Evolutionary conservation across 2,888 invertebrate genomes (phyloP).

Genomic region (Troides aeacus): DNA sequence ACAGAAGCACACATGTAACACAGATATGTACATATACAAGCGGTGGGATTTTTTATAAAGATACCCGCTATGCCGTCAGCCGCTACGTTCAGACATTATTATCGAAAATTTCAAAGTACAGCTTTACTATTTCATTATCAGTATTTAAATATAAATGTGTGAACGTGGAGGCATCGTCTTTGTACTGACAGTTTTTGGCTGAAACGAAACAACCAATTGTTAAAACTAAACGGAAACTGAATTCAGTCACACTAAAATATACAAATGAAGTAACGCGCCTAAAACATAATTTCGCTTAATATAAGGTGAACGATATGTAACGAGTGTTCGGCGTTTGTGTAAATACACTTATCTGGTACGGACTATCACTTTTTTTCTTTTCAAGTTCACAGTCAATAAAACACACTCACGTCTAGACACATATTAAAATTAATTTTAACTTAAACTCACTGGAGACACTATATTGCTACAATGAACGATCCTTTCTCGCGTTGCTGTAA

Average conservation of each 20-base stretch:
- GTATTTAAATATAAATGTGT: slow-evolving; percentile 39
- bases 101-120: not conserved
- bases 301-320: slow-evolving; percentile 76
- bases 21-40: slow-evolving; percentile 60
- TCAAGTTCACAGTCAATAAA: slow-evolving; percentile 35
- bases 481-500: slow-evolving; percentile 6
- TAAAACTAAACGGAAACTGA: slow-evolving; percentile 26
- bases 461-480: slow-evolving; percentile 9
- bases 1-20: slow-evolving; percentile 43
- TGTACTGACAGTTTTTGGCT: slow-evolving; percentile 49
- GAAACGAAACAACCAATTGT: slow-evolving; percentile 37
- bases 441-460: slow-evolving; percentile 35
- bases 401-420: slow-evolving; percentile 47
- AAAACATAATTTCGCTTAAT: slow-evolving; percentile 29
- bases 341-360: slow-evolving; percentile 69
- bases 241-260: slow-evolving; percentile 21
- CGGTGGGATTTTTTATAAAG: slow-evolving; percentile 66
- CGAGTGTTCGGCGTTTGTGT: slow-evolving; percentile 60
- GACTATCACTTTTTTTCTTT: slow-evolving; percentile 45
- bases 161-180: slow-evolving; percentile 54
- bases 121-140: too few relatives aligned
- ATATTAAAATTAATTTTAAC: slow-evolving; percentile 35
- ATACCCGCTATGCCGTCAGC: slow-evolving; percentile 67
- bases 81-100: slow-evolving; percentile 54
- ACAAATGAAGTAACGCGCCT: slow-evolving; percentile 20